Evolutionary conservation across 2,113 vertebrate genomes (phyloP).

Genomic region (Python bivittatus): DNA sequence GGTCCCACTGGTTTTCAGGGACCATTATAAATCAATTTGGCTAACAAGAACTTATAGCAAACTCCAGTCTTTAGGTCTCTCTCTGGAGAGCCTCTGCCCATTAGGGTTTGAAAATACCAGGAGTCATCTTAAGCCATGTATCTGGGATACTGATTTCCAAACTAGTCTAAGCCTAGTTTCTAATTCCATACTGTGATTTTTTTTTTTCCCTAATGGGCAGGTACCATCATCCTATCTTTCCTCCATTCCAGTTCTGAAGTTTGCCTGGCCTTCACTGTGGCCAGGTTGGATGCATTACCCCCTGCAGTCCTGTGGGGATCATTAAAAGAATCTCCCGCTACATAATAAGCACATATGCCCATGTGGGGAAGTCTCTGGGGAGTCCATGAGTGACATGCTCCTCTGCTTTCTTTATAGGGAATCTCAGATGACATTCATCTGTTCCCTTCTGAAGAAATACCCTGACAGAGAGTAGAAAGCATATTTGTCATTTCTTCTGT

Average conservation of each 20-base stretch:
- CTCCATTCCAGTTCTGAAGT: too few species aligned
- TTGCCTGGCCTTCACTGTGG: neutral
- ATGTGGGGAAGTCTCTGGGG: neutral
- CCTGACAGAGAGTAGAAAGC: neutral
- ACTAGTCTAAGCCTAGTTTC: too few species aligned
- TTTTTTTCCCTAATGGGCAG: too few species aligned
- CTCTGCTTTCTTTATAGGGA: neutral
- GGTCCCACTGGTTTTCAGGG: neutral
- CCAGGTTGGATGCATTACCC: neutral
- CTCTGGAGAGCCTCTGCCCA: neutral
- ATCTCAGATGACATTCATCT: neutral
- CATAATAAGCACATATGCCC: neutral
- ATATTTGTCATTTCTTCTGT: neutral
- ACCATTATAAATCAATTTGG: neutral
- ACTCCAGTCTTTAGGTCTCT: neutral
- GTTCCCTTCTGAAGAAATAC: neutral
- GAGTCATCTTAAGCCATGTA: neutral
- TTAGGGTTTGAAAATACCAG: neutral
- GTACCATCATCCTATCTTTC: too few species aligned
- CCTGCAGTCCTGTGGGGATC: neutral
- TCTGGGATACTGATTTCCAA: too few species aligned
- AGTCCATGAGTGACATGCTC: neutral
- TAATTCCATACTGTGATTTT: too few species aligned
- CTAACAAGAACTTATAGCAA: too few species aligned
- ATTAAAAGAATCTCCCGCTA: neutral